Conservation (phyloP, 1,140 invertebrate species). For the Platyura marginata region DNA sequence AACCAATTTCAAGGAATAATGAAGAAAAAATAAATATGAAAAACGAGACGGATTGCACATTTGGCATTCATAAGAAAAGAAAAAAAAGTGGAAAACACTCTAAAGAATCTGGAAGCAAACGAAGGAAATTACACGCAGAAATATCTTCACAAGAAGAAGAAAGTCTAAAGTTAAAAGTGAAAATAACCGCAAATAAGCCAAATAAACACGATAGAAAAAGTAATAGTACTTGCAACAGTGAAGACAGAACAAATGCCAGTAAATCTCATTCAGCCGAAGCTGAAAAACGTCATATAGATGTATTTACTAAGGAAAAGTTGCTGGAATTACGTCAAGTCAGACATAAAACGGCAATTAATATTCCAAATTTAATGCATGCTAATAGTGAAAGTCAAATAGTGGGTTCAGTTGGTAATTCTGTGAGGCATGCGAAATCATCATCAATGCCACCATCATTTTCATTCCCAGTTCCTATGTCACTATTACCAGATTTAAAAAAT, state of each 20-base stretch:
- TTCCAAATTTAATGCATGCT: neutral
- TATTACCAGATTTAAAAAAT: no score
- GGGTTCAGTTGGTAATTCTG: no score
- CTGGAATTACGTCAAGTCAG: neutral
- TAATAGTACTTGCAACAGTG: neutral
- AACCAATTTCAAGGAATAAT: slow-evolving; percentile 12
- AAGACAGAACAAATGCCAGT: neutral
- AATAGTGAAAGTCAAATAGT: neutral
- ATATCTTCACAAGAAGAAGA: neutral
- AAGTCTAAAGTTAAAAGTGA: neutral
- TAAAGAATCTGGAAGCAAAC: slow-evolving; percentile 17
- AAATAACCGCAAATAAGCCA: neutral
- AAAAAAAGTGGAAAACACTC: slow-evolving; percentile 22
- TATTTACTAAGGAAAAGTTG: neutral
- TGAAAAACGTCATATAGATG: neutral
- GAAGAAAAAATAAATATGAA: slow-evolving; percentile 7
- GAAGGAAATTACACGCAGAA: neutral
- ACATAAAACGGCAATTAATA: neutral
- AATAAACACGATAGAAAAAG: neutral
- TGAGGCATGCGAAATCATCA: neutral
- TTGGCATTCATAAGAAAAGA: slow-evolving; percentile 18
- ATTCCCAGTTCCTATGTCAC: no score
- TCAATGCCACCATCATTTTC: neutral
- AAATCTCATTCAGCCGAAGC: neutral
- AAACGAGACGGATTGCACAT: slow-evolving; percentile 18